Base-by-base conservation (phyloP, 2,797 vertebrate species). In the Fringilla coelebs region DNA sequence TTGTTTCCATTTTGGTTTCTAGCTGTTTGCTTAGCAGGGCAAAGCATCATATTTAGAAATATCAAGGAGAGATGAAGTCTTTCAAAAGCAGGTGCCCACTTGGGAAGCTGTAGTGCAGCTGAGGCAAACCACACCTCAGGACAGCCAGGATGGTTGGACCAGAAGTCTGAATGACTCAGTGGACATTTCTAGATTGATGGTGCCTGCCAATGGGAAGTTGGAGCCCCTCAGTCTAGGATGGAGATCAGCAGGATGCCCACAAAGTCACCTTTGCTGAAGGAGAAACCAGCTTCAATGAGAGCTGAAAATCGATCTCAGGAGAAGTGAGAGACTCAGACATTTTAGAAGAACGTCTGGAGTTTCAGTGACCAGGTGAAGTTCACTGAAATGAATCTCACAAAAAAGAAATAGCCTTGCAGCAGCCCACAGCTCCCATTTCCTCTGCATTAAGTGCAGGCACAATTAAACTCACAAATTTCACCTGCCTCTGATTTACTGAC, bases 41-140 rank as follows among this genome's bases (percentile, higher is more conserved):
- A 90, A 86, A 94, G 79, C 63, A 76, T 77, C 72, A 12, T 62
- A 36, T 52, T 95, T 92, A 81, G 85, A 81, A 97, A 88, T 54
- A 73, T 14, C 43, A 74, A 79, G 52, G 43, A 48, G 77, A 82
- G 46, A 85, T 41, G 34, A 78, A 79, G 43, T 57, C 71, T 95
- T 93, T 77, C 10, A 6, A 76, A 85, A 94, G 52, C 46, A 90
- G 45, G 38, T 89, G 45, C 19, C 38, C n/a, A 41, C 32, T 21
- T 36, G 31, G 61, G 67, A 73, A 73, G 73, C 6, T 82, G 17
- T 6, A 34, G 40, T 17, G 55, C 57, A 78, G 26, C 38, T n/a
- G 17, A 68, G 54, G 55, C 67, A 73, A 62, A 51, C 12, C 11
- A 4, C 2, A 2, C 18, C 57, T 55, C 54, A 41, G 61, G 38